These are phyloP conservation scores for Threskiornis aethiopicus DNA, from an alignment of 2,797 vertebrate species.

Conservation along the genomic window DNA sequence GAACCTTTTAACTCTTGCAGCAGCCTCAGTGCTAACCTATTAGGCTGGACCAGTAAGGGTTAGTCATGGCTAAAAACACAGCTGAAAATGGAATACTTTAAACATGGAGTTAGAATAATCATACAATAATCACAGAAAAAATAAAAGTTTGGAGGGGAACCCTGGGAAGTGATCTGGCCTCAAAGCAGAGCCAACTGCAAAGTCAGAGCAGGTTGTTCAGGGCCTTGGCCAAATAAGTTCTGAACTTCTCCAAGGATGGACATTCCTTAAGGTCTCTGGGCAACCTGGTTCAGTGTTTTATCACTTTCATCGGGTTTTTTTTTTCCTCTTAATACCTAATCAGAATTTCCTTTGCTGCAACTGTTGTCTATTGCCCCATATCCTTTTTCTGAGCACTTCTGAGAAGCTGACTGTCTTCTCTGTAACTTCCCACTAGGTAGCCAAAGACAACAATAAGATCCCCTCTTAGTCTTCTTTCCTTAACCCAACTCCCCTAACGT, in stretches of 20 bases:
- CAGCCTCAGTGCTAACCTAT: background rate
- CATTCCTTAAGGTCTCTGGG: background rate
- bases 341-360: background rate
- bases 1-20: background rate
- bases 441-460: background rate
- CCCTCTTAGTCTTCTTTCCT: background rate
- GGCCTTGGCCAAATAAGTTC: accelerated
- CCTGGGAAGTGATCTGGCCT: background rate
- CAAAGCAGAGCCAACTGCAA: background rate
- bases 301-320: background rate
- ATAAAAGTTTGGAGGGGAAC: background rate
- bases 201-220: background rate
- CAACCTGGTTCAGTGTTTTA: background rate
- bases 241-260: background rate
- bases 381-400: background rate
- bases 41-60: background rate
- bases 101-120: background rate
- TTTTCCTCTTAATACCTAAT: background rate
- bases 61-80: background rate
- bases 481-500: background rate
- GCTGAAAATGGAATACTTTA: background rate
- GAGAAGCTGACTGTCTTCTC: background rate
- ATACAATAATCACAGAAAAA: background rate
- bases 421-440: background rate
- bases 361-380: background rate